Evolutionary conservation across 1,140 invertebrate species (phyloP), one percentile per base, ranked within the genome.

Genomic region (Zaprionus inermis): DNA sequence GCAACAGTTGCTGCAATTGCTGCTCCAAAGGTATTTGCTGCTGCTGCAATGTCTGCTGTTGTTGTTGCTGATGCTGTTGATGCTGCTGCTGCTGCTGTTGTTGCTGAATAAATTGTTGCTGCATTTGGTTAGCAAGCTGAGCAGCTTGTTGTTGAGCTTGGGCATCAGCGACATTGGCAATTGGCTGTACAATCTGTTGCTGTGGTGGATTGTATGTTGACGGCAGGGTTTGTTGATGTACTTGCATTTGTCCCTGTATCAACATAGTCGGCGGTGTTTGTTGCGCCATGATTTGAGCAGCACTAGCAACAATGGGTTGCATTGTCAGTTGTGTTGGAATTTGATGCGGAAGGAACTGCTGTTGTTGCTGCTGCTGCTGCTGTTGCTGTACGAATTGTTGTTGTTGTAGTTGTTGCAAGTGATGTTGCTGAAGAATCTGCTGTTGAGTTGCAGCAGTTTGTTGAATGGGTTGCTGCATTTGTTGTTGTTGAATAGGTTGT

Each of bases 51-150:
- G 28, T 30, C 41, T 61, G 44, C 56, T 46, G 66, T 51, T 46
- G 49, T 56, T 32, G 51, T 38, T 67, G 55, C 44, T 54, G 70
- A 49, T 93, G 93, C 77, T 32, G 51, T 38, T 67, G 55, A 36
- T 54, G 70, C 51, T 93, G 93, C 77, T 93, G 93, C 32, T 94
- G 76, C 57, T 94, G 93, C 58, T 94, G 93, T 38, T 94, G 93
- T 55, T 92, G 85, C 16, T 72, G 61, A 44, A 44, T 44, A 44
- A 44, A 44, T 44, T 79, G 78, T 11, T 73, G 51, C 22, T 79
- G 75, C 32, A 57, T 49, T 93, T 76, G 68, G 46, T 58, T 69
- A 38, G 54, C 63, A 22, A 56, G 57, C 22, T 72, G 69, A 22
- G 60, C 61, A 38, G 52, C 51, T 54, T 71, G 67, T 20, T 69